phyloP scores from a whole-genome alignment of 2,113 vertebrate species.

The Peromyscus californicus region DNA sequence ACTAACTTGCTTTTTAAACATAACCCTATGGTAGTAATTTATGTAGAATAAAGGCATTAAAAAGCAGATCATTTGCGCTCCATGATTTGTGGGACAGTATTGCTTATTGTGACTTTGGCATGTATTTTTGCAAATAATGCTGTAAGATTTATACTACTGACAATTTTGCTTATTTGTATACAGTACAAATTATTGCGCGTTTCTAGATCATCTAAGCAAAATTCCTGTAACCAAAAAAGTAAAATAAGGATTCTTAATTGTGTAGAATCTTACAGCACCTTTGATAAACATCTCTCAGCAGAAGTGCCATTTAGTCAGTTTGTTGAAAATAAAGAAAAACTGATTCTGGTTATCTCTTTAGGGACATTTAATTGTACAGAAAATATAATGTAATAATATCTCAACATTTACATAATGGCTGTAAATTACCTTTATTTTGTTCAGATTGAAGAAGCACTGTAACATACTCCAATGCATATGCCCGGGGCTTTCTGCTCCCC shows the following conservation, averaged over 20 bases:
- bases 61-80: constrained; percentile 86
- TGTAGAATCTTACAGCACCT: constrained; percentile 84
- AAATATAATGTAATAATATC: constrained; percentile 85
- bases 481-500: constrained; percentile 83
- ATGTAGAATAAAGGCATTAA: constrained; percentile 89
- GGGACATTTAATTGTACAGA: constrained; percentile 85
- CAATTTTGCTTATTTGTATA: constrained; percentile 86
- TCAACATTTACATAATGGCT: constrained; percentile 84
- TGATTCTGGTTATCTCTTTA: constrained; percentile 84
- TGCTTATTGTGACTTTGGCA: constrained; percentile 90
- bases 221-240: constrained; percentile 76
- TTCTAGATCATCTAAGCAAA: constrained; percentile 77
- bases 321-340: constrained; percentile 83
- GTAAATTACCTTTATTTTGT: constrained; percentile 86
- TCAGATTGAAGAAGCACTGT: constrained; percentile 76
- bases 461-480: constrained; percentile 81
- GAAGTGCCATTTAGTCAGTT: constrained; percentile 83
- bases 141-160: constrained; percentile 89
- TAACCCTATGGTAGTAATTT: constrained; percentile 90
- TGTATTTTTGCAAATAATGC: constrained; percentile 88
- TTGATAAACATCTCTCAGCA: constrained; percentile 83
- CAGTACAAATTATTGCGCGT: constrained; percentile 75
- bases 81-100: constrained; percentile 87
- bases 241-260: constrained; percentile 70
- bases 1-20: constrained; percentile 88